These are phyloP conservation scores for Mobula hypostoma DNA, from an alignment of 2,113 vertebrate genomes.

Conservation along the genomic window DNA sequence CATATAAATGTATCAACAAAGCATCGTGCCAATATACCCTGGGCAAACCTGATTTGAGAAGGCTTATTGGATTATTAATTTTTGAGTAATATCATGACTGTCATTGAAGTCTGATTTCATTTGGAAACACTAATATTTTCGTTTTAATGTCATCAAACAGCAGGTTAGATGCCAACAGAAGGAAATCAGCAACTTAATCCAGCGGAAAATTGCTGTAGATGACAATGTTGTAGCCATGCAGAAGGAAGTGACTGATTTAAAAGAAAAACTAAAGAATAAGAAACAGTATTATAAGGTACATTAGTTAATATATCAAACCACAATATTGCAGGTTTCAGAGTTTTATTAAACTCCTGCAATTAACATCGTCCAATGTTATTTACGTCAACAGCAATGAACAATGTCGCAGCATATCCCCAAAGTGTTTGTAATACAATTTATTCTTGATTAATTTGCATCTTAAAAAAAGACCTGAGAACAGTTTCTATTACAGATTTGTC, in stretches of 20 bases:
- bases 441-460: not conserved
- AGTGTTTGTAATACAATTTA: not conserved
- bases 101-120: conserved; percentile 27
- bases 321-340: conserved; percentile 33
- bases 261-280: conserved; percentile 71
- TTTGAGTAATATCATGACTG: conserved; percentile 36
- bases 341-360: conserved; percentile 48
- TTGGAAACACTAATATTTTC: conserved; percentile 40
- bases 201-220: conserved; percentile 58
- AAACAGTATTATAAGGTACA: conserved; percentile 79
- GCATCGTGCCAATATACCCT: not conserved
- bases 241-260: conserved; percentile 69
- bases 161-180: conserved; percentile 63
- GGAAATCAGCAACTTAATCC: conserved; percentile 67
- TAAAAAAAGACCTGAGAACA: not conserved
- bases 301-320: conserved; percentile 53
- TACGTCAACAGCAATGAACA: not conserved
- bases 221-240: conserved; percentile 68
- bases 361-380: not conserved
- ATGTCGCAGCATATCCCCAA: not conserved
- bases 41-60: conserved; percentile 29
- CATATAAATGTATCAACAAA: not conserved
- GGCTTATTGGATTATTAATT: conserved; percentile 41
- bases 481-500: not conserved
- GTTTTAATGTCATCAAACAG: conserved; percentile 51